Evolutionary conservation across 2,113 vertebrate genomes (phyloP), one percentile per base, ranked within the genome.

Genomic region (Syngnathus floridae): DNA sequence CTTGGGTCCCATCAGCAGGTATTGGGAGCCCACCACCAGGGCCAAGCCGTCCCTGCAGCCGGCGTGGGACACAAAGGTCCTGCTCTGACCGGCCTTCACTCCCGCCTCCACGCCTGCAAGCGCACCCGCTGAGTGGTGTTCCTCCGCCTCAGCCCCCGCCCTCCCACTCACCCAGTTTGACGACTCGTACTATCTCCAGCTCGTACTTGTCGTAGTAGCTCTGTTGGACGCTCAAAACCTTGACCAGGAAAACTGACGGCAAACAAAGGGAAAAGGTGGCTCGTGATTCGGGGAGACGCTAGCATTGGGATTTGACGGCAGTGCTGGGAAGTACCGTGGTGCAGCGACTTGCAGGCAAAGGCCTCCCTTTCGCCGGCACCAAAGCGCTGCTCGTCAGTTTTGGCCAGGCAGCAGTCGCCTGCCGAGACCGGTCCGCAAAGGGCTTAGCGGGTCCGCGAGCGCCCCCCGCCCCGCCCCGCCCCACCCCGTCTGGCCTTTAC

Each of bases 171-270:
- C 90, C 90, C 65, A 90, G 82, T 72, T 92, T 91, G 57, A 92
- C 86, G 12, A 90, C 62, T 58, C 67, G 74, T 2, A 71, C 78
- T 57, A 92, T 85, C 80, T 90, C 80, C 87, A 91, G 45, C 62
- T 91, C 87, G 3, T 89, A 92, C 70, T 84, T 81, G 81, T 92
- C 88, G 13, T 90, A 91, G 66, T 90, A 89, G 61, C 85, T 86
- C 65, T 69, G 62, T 45, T 0, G 84, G 66, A 87, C 22, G 9
- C 21, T 86, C 66, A 87, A 48, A 45, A 91, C 82, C 71, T 79
- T 82, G 37, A 89, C 88, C 83, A 85, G 72, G 52, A 77, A 89
- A 52, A 81, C 90, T 92, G 65, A 59, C 26, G 26, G 26, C 26
- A 80, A 59, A 80, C 90, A 90, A 65, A 3, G 26, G 26, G 26